Percentiles rank a stretch among this genome's conserved stretches.
Evolutionary conservation across 2,888 invertebrate genomes (phyloP).

Genomic region (Ophion slaviceki): DNA sequence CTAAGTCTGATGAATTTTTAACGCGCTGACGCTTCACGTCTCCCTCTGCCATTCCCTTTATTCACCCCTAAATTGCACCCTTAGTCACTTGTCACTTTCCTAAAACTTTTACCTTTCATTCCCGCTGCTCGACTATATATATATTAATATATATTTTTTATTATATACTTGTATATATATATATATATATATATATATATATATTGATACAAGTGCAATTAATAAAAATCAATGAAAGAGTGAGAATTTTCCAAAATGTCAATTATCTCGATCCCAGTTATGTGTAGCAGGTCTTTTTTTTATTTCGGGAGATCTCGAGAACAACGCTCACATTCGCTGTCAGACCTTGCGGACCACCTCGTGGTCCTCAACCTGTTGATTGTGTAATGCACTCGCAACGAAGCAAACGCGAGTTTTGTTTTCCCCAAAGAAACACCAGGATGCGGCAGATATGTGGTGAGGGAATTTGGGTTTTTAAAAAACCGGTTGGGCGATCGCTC

Average conservation of each 20-base stretch:
- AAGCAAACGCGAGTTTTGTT: conserved; percentile 2
- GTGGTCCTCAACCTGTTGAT: conserved; percentile 69
- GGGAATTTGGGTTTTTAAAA: not conserved
- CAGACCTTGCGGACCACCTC: conserved; percentile 31
- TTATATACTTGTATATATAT: too few species aligned
- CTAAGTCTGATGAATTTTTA: conserved; percentile 12
- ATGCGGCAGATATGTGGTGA: not conserved
- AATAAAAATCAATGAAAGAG: not conserved
- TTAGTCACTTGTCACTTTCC: conserved; percentile 17
- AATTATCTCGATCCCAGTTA: not conserved
- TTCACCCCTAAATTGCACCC: conserved; percentile 18
- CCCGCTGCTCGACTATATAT: not conserved
- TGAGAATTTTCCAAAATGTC: not conserved
- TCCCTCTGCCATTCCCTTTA: not conserved
- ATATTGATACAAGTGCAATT: not conserved
- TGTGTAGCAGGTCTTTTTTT: not conserved
- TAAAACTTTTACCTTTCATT: not conserved
- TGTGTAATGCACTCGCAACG: conserved; percentile 38
- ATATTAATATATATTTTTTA: not conserved
- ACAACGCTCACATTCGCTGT: not conserved
- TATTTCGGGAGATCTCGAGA: not conserved
- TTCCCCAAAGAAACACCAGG: not conserved
- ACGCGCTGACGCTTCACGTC: conserved; percentile 8
- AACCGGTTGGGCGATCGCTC: not conserved
- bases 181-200: not conserved